Conservation (phyloP, 2,797 vertebrate genomes). For the Sebastes taczanowskii region DNA sequence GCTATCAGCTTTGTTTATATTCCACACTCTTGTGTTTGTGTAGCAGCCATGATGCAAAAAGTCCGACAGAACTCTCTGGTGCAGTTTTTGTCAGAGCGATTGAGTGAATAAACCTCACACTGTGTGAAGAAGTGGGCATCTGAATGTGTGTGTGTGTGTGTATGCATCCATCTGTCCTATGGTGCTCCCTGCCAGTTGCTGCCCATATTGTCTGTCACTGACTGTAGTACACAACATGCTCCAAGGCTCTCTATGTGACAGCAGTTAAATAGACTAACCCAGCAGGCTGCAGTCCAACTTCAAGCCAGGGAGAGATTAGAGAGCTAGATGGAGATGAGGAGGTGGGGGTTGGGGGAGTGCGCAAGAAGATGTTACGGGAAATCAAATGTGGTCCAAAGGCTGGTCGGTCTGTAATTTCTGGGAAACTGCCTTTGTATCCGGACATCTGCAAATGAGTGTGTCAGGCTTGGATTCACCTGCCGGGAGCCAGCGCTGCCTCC, state of each 20-base stretch:
- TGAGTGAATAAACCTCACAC: not conserved
- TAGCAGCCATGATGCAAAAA: slow-evolving; percentile 14
- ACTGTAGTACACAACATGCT: slow-evolving; percentile 53
- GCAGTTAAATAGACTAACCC: slow-evolving; percentile 60
- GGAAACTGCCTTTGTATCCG: slow-evolving; percentile 26
- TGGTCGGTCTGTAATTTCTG: slow-evolving; percentile 53
- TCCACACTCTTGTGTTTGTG: slow-evolving; percentile 35
- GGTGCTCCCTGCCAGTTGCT: slow-evolving; percentile 58
- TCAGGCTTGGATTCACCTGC: slow-evolving; percentile 46
- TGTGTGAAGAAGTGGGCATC: not conserved
- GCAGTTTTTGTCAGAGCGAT: slow-evolving; percentile 28
- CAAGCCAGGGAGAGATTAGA: slow-evolving; percentile 58
- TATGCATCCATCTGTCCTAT: slow-evolving; percentile 53
- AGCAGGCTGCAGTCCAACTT: slow-evolving; percentile 55
- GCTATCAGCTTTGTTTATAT: slow-evolving; percentile 41
- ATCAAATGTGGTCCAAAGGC: slow-evolving; percentile 35
- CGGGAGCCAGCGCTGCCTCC: not conserved
- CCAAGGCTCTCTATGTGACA: slow-evolving; percentile 52
- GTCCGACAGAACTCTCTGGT: slow-evolving; percentile 41
- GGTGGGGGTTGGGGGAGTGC: not conserved
- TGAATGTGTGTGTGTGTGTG: slow-evolving; percentile 4
- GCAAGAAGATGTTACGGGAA: slow-evolving; percentile 51
- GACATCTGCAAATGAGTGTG: slow-evolving; percentile 44
- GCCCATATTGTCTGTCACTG: slow-evolving; percentile 60
- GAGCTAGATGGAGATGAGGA: slow-evolving; percentile 50